Conservation (phyloP, 2,888 invertebrate species). For the Azorinus chamasolen region DNA sequence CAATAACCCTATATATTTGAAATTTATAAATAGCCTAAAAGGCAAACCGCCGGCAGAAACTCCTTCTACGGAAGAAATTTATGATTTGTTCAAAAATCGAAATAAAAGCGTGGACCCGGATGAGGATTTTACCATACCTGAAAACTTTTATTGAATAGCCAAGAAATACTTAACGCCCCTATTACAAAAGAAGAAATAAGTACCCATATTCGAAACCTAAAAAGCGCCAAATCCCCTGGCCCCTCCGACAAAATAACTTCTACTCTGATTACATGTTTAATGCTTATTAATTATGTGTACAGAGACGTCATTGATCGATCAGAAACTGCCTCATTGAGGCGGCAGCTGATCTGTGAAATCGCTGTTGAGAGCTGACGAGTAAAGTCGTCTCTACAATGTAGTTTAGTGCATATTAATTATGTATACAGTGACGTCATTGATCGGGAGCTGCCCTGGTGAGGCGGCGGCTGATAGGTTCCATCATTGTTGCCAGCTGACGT, state of each 20-base stretch:
- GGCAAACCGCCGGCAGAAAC: not conserved
- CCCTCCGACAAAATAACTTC: slow-evolving; percentile 31
- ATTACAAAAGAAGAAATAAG: slow-evolving; percentile 30
- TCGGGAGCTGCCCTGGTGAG: too few species aligned
- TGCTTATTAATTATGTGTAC: too few species aligned
- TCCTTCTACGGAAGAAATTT: slow-evolving; percentile 2
- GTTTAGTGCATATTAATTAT: too few species aligned
- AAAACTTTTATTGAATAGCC: not conserved
- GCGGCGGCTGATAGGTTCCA: too few species aligned
- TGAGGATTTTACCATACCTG: not conserved
- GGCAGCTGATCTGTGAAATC: too few species aligned
- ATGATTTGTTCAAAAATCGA: slow-evolving; percentile 11
- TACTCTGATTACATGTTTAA: too few species aligned
- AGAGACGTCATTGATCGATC: too few species aligned
- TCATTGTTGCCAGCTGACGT: too few species aligned
- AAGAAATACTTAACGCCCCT: slow-evolving; percentile 19
- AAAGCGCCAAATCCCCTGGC: slow-evolving; percentile 34
- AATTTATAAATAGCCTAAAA: not conserved
- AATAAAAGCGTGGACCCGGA: not conserved
- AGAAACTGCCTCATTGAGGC: too few species aligned
- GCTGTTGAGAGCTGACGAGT: too few species aligned
- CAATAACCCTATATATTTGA: not conserved
- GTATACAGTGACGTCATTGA: too few species aligned
- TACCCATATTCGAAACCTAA: slow-evolving; percentile 30
- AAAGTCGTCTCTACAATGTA: too few species aligned